A percentile compares a stretch with the other conserved stretches of the same genome.
Evolutionary conservation across 1,140 invertebrate species (phyloP).

Genomic region (Cataglyphis hispanica): DNA sequence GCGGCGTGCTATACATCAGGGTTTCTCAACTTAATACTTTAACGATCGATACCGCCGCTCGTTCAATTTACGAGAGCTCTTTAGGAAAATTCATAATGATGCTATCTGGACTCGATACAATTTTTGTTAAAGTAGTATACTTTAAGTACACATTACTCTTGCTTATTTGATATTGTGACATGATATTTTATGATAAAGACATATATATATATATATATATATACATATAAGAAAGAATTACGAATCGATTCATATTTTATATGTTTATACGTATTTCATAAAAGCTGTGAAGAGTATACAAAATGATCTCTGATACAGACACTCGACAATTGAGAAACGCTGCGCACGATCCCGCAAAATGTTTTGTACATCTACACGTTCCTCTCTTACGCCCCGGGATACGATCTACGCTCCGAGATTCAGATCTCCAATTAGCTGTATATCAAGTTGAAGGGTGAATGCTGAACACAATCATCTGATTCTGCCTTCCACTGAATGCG

Average conservation of each 20-base stretch:
- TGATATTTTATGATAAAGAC: slow-evolving; percentile 6
- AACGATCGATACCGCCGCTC: slow-evolving; percentile 37
- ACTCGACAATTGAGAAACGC: slow-evolving; percentile 48
- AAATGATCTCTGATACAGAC: not conserved
- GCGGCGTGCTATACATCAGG: slow-evolving; percentile 44
- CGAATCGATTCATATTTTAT: not conserved
- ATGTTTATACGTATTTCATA: not conserved
- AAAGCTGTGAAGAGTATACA: not conserved
- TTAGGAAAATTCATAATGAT: not conserved
- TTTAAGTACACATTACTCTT: not conserved
- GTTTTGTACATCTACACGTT: slow-evolving; percentile 51
- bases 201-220: slow-evolving; percentile 2
- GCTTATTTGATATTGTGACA: not conserved
- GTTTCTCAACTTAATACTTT: slow-evolving; percentile 50
- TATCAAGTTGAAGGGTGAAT: slow-evolving; percentile 79
- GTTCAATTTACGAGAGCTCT: not conserved
- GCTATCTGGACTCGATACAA: not conserved
- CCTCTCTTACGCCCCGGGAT: slow-evolving; percentile 28
- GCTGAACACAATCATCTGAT: slow-evolving; percentile 56
- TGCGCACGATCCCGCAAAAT: slow-evolving; percentile 40
- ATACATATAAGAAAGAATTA: not conserved
- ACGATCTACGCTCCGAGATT: slow-evolving; percentile 78
- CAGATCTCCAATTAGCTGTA: slow-evolving; percentile 86
- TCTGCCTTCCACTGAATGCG: slow-evolving; percentile 33
- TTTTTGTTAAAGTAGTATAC: not conserved